phyloP scores from a whole-genome alignment of 2,888 invertebrate species.

The Dasysyrphus tricinctus region DNA sequence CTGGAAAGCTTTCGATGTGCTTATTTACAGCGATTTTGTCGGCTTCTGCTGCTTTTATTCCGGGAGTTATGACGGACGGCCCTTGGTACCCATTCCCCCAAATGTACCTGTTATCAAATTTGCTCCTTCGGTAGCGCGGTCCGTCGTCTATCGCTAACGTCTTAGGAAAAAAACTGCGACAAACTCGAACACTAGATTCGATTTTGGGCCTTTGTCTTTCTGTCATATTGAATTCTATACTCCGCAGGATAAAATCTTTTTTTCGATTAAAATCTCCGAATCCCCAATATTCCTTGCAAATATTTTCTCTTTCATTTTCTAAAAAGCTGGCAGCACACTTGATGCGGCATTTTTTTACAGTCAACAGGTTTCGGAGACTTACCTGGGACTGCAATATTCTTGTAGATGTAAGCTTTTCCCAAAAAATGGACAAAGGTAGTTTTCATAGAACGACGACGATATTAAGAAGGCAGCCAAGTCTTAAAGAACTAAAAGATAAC shows the following conservation, averaged over 20 bases:
- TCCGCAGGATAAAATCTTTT: constrained; percentile 2
- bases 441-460: no score
- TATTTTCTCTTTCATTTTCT: no score
- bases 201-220: neutral
- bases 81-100: neutral
- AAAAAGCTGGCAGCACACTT: no score
- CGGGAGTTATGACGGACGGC: neutral
- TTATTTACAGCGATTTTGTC: neutral
- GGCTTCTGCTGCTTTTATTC: neutral
- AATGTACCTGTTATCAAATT: neutral
- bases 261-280: neutral
- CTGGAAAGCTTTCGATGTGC: neutral
- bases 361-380: neutral
- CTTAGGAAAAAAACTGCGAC: neutral
- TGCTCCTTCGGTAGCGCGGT: neutral
- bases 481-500: no score
- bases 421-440: no score
- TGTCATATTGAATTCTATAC: neutral
- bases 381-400: neutral
- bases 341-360: neutral
- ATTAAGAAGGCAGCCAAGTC: no score
- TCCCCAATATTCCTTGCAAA: no score
- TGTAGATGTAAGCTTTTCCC: neutral
- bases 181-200: neutral
- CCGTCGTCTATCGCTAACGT: neutral